Evolutionary conservation across 1,140 invertebrate genomes (phyloP).

Genomic region (Pteromalus puparum): DNA sequence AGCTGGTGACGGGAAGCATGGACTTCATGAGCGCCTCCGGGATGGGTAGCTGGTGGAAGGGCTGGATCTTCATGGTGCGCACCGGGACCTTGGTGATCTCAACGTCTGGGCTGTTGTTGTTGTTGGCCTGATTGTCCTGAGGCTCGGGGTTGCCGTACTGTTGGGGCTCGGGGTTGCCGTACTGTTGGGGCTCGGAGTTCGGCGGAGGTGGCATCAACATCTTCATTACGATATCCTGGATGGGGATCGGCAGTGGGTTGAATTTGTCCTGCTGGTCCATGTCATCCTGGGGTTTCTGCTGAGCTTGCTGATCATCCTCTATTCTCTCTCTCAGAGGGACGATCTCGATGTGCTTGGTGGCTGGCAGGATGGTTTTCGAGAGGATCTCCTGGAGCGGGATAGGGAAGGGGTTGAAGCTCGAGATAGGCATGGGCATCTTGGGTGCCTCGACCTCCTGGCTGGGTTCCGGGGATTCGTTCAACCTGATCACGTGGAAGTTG

Average conservation of each 20-base stretch:
- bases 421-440: slow-evolving; percentile 28
- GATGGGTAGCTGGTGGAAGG: not conserved
- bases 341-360: slow-evolving; percentile 30
- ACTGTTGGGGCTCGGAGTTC: not conserved
- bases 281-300: not conserved
- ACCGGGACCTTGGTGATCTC: slow-evolving; percentile 40
- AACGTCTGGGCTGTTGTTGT: not conserved
- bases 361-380: slow-evolving; percentile 34
- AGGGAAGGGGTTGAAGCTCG: slow-evolving; percentile 27
- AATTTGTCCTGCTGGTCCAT: slow-evolving; percentile 21
- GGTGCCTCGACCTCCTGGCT: slow-evolving; percentile 43
- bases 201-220: slow-evolving; percentile 38
- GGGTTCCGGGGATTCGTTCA: slow-evolving; percentile 41
- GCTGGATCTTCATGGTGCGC: not conserved
- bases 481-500: slow-evolving; percentile 44
- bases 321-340: slow-evolving; percentile 3
- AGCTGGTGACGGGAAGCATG: slow-evolving; percentile 24
- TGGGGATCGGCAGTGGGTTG: slow-evolving; percentile 23
- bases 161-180: not conserved
- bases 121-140: slow-evolving; percentile 7
- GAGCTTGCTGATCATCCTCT: not conserved
- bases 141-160: slow-evolving; percentile 5
- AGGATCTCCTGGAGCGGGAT: slow-evolving; percentile 44
- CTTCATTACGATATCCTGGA: slow-evolving; percentile 44
- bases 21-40: slow-evolving; percentile 41